phyloP scores from a whole-genome alignment of 2,888 invertebrate species.

The Buathra laborator region DNA sequence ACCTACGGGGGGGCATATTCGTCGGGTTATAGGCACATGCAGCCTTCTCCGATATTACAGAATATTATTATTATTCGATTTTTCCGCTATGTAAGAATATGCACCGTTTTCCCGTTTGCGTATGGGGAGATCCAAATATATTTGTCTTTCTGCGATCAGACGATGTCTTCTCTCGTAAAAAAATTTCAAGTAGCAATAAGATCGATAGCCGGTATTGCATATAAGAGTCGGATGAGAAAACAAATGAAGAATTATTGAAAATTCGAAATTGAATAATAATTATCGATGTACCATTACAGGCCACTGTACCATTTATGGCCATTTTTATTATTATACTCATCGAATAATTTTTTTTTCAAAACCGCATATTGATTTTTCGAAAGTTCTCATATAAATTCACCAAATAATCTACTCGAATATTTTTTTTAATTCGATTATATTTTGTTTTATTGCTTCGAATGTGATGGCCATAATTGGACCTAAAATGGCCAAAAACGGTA shows the following conservation, averaged over 20 bases:
- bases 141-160: background rate
- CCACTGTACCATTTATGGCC: no score
- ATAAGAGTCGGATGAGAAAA: background rate
- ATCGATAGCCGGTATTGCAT: background rate
- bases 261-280: background rate
- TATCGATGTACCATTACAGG: background rate
- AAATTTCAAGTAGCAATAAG: background rate
- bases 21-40: background rate
- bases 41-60: background rate
- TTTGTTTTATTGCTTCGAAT: no score
- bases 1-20: constrained; percentile 5
- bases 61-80: constrained; percentile 10
- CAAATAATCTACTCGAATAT: no score
- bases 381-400: no score
- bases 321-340: no score
- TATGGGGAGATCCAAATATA: background rate
- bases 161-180: background rate
- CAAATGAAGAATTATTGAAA: background rate
- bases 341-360: no score
- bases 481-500: no score
- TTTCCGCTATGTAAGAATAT: background rate
- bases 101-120: background rate
- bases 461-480: no score
- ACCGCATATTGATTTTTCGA: no score
- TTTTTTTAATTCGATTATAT: no score